These are phyloP conservation scores for Samia ricini DNA, from an alignment of 1,140 invertebrate species.

Conservation along the genomic window DNA sequence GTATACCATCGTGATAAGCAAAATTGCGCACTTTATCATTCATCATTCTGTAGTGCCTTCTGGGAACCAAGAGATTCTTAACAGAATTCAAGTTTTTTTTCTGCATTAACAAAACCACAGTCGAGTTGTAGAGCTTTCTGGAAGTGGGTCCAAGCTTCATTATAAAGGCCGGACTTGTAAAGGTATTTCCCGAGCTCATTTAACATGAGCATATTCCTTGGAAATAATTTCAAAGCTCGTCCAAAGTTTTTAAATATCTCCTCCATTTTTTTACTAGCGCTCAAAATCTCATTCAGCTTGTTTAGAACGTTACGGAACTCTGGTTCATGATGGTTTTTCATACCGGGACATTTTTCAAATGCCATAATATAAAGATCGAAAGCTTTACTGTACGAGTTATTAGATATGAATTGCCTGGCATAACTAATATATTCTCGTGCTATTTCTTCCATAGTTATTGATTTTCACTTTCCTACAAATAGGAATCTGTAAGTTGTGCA, in stretches of 20 bases:
- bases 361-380: constrained; percentile 56
- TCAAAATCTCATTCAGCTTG: constrained; percentile 38
- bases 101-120: constrained; percentile 46
- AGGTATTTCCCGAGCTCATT: constrained; percentile 63
- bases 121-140: constrained; percentile 49
- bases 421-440: constrained; percentile 37
- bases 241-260: constrained; percentile 58
- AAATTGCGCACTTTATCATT: constrained; percentile 85
- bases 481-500: not conserved
- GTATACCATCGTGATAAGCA: constrained; percentile 82
- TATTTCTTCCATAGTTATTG: constrained; percentile 22
- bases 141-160: constrained; percentile 61
- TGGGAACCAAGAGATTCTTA: constrained; percentile 78
- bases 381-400: constrained; percentile 43
- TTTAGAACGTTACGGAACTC: constrained; percentile 48
- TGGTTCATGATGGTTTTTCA: constrained; percentile 35
- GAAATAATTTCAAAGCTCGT: constrained; percentile 47
- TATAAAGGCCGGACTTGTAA: constrained; percentile 49
- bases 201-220: constrained; percentile 47
- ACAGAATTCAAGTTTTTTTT: constrained; percentile 68
- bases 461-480: constrained; percentile 4
- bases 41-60: constrained; percentile 91
- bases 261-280: constrained; percentile 37
- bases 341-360: constrained; percentile 46
- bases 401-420: constrained; percentile 37